phyloP scores from a whole-genome alignment of 2,888 invertebrate genomes.

The Pollenia angustigena region DNA sequence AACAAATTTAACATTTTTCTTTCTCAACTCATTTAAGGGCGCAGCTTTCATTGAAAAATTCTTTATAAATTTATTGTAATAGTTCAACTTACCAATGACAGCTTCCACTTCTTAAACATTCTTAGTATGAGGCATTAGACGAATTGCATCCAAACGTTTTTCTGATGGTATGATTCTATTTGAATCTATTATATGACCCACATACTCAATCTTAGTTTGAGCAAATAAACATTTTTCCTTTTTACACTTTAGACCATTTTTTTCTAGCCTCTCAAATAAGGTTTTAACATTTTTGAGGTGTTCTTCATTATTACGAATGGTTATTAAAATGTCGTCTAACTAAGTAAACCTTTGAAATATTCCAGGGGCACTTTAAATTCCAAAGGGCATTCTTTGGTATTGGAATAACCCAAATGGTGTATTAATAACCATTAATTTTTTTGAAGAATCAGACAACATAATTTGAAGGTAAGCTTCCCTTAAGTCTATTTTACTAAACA shows the following conservation, averaged over 20 bases:
- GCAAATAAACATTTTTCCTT: slow-evolving; percentile 55
- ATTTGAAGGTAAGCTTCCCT: slow-evolving; percentile 1
- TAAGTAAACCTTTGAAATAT: slow-evolving; percentile 63
- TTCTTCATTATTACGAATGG: slow-evolving; percentile 20
- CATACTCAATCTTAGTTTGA: slow-evolving; percentile 62
- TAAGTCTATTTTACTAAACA: slow-evolving; percentile 5
- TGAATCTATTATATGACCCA: slow-evolving; percentile 27
- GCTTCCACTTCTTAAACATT: slow-evolving; percentile 10
- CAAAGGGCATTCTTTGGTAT: slow-evolving; percentile 52
- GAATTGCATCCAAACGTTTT: neutral
- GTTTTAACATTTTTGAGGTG: slow-evolving; percentile 54
- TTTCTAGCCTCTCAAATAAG: slow-evolving; percentile 49
- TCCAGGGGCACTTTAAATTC: neutral
- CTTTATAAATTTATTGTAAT: slow-evolving; percentile 24
- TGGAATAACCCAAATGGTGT: slow-evolving; percentile 12
- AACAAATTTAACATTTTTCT: neutral
- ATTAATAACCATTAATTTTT: neutral
- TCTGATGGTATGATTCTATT: neutral
- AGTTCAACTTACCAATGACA: slow-evolving; percentile 15
- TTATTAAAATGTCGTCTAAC: slow-evolving; percentile 62
- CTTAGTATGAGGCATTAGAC: neutral
- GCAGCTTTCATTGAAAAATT: slow-evolving; percentile 22
- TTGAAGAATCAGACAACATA: neutral
- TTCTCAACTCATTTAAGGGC: slow-evolving; percentile 33
- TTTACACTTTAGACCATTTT: slow-evolving; percentile 47